Evolutionary conservation across 2,113 vertebrate genomes (phyloP), one percentile per base, ranked within the genome.

Genomic region (Pardalotus punctatus): DNA sequence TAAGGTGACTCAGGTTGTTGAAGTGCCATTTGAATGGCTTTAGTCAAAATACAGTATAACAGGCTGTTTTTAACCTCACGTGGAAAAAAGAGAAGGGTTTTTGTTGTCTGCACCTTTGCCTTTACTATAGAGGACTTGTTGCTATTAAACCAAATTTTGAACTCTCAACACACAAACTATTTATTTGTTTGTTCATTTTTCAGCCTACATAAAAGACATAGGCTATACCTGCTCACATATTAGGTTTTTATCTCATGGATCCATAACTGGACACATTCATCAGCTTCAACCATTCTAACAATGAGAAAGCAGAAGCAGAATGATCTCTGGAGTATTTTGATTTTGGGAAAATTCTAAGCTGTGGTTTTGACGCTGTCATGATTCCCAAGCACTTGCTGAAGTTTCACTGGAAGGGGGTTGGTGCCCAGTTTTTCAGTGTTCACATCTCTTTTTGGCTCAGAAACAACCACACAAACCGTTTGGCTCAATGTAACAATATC

Each of bases 21-120:
- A 88, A 88, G 86, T 94, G 73, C 77, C 80, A 89, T 96, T 93
- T 95, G 80, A 84, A 93, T 94, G 74, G n/a, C 71, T 86, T 81
- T 47, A 58, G 13, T 86, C 27, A 18, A 38, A 72, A 50, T 65
- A 50, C 48, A 72, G 13, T 33, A 5, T 23, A 51, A 45, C 27
- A 61, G 45, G 27, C 22, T 74, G 54, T 0, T 48, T 95, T 79
- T 74, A 83, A 2, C 72, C 62, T 65, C 86, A 74, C 1, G 0
- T 47, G 50, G 48, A 70, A 83, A 76, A 94, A 60, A 74, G 19
- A n/a, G 4, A 60, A 29, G n/a, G 9, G 20, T 4, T 93, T 95
- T 94, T 76, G 31, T 83, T 92, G 33, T 47, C 61, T 48, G n/a
- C 22, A 62, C 18, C 24, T 88, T 91, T 96, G 77, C 35, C 24